These are phyloP conservation scores for Rhynchomys soricoides DNA, from an alignment of 2,113 vertebrate species.

Conservation along the genomic window DNA sequence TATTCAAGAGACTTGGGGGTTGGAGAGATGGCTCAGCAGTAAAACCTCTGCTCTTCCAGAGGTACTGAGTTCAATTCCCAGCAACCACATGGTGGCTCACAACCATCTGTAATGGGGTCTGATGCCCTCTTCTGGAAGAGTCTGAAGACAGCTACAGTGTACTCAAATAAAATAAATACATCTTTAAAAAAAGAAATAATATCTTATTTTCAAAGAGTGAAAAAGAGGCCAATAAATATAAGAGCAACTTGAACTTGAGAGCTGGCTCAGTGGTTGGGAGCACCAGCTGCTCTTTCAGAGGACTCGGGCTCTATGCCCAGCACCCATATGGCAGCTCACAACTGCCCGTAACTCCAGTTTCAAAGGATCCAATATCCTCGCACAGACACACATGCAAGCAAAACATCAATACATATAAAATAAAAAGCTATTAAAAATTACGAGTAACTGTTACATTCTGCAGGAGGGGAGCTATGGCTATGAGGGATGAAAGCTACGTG, in stretches of 20 bases:
- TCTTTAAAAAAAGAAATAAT: neutral
- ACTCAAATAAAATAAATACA: no score
- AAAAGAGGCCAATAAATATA: neutral
- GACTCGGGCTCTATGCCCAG: neutral
- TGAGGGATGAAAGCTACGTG: neutral
- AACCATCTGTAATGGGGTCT: no score
- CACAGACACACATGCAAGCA: neutral
- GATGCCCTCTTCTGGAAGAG: no score
- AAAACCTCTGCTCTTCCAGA: no score
- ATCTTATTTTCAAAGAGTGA: constrained; percentile 14
- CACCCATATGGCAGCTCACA: neutral
- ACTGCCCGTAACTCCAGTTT: neutral
- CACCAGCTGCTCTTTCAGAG: neutral
- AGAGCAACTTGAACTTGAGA: neutral
- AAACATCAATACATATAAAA: neutral
- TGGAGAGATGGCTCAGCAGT: no score
- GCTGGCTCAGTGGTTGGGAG: neutral
- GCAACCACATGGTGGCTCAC: no score
- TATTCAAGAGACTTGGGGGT: neutral
- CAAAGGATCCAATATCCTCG: neutral
- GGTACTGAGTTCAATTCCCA: no score
- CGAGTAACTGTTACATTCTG: neutral
- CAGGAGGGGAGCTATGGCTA: neutral
- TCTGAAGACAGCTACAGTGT: no score
- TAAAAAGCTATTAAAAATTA: neutral